Base-by-base conservation (phyloP, 2,113 vertebrate genomes). In the Orthonyx spaldingii region DNA sequence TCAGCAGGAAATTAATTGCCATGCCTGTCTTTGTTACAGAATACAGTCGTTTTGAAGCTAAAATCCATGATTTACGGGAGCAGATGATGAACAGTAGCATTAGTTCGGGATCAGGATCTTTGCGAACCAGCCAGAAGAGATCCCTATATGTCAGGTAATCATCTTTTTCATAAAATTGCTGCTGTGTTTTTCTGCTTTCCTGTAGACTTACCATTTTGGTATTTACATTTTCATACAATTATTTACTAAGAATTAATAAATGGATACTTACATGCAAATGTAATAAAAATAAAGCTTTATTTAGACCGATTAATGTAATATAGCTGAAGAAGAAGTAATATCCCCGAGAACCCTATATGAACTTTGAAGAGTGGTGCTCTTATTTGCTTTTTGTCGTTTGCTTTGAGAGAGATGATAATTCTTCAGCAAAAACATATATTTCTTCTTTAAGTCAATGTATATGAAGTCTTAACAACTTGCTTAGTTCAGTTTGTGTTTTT, bases 81-180 rank as follows among this genome's bases (percentile, higher is more conserved):
- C 99, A 99, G 97, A 99, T 99, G 99, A 99, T 99, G 99, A 99
- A 99, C 97, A 99, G 99, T 97, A 99, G 99, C 97, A 98, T 99
- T 97, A 99, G 99, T 53, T 99, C 99, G 17, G 99, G 99, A 17
- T 99, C 99, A 2, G 99, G 99, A 39, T 99, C 99, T 52, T 97
- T 99, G 93, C 90, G 99, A 95, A 99, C 99, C 85, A 99, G 98
- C 96, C 99, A 99, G 98, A 99, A 99, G 97, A 98, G 99, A 96
- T 99, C 99, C 32, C 97, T 99, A 14, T 99, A 99, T 89, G 99
- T 99, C 98, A 99, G 99, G 99, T 99, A 97, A 97, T 81, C 3
- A 24, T 56, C 35, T 52, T 77, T 49, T 50, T 47, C 30, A 30
- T 3, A 0, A 5, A 42, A 16, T n/a, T 75, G 6, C 22, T 74